Base-by-base conservation (phyloP, 2,113 vertebrate genomes). In the Channa maculata region DNA sequence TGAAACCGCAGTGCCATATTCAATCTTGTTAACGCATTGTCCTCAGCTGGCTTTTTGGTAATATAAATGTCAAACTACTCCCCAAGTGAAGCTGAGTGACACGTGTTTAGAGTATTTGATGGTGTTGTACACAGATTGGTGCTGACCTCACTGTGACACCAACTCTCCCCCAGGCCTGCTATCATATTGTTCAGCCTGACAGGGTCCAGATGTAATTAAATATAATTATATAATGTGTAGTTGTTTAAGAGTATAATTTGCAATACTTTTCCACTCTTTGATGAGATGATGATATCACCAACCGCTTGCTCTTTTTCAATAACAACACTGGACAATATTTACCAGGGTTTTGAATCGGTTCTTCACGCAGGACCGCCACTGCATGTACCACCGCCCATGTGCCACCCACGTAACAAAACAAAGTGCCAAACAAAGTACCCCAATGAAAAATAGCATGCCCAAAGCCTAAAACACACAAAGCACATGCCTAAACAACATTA, bases 331-430 rank as follows among this genome's bases (percentile, higher is more conserved):
- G 73, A 37, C 51, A 75, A 65, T 87, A 89, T 90, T 88, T 91
- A 86, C 86, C 51, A 36, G 36, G 57, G 34, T 13, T 80, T 83
- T 74, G 55, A 82, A 73, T 75, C 60, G 46, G 13, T 46, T 85
- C 59, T 64, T 80, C 48, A 61, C 70, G 43, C 48, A 60, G 60
- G 70, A 87, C 77, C 83, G 77, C 74, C 65, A 33, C 52, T 74
- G 50, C 44, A 67, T 69, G 61, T 44, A 10, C 60, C 54, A 48
- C 60, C 14, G 33, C 53, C 65, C 53, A 65, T 65, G 77, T 70
- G 76, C 85, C 88, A 86, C 83, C 83, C 88, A 88, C 89, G 82
- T 51, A 58, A 82, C 84, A 86, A 85, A 80, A 84, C 71, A 86
- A 87, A 80, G 68, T 41, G 69, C 78, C 71, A 88, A 90, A 89